Conservation (phyloP, 2,113 vertebrate genomes). For the Bubo blakistoni region DNA sequence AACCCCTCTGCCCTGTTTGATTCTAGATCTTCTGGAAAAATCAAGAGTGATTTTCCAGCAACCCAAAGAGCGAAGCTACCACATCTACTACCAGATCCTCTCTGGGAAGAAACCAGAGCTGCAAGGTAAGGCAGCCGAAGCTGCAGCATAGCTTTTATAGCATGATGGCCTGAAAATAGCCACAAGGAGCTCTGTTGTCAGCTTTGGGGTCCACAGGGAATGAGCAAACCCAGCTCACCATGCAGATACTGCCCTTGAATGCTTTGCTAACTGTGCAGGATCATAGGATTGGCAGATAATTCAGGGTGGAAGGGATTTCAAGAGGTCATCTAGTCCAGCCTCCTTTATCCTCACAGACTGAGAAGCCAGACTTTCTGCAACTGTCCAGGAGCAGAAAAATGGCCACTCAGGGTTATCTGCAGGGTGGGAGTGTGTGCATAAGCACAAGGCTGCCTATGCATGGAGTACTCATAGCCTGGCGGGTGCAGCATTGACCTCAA, state of each 20-base stretch:
- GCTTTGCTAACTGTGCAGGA: neutral
- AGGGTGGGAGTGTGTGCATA: neutral
- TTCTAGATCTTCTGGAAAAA: conserved; percentile 91
- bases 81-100: conserved; percentile 93
- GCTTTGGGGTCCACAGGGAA: neutral
- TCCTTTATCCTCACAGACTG: neutral
- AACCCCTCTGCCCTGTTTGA: neutral
- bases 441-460: neutral
- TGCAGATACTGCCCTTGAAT: neutral
- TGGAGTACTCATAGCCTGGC: fast-evolving
- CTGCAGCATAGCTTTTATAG: neutral
- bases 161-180: neutral
- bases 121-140: conserved; percentile 73
- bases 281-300: neutral
- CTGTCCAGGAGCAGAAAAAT: neutral
- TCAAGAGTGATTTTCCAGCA: conserved; percentile 97
- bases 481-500: neutral
- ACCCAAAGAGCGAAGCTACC: conserved; percentile 89
- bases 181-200: neutral
- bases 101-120: conserved; percentile 93
- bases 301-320: neutral
- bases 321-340: neutral
- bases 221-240: neutral
- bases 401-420: neutral
- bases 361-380: neutral